Percentiles rank a stretch among this genome's conserved stretches.
phyloP scores from a whole-genome alignment of 1,140 invertebrate genomes.

The Popillia japonica region DNA sequence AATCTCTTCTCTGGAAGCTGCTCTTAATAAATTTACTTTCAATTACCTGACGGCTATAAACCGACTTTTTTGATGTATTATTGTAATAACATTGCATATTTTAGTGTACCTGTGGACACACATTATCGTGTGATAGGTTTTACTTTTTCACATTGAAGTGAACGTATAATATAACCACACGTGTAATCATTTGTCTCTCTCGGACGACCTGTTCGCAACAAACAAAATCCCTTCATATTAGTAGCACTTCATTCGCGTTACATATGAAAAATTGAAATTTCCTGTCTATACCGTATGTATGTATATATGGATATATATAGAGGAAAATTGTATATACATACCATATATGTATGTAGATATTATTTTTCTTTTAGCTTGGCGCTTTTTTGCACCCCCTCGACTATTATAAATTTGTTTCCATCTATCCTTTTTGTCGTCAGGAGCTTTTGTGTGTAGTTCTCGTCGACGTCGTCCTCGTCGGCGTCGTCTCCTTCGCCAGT shows the following conservation, averaged over 20 bases:
- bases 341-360: conserved; percentile 36
- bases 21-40: too few species aligned
- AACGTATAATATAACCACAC: neutral
- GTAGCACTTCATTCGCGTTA: conserved; percentile 34
- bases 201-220: neutral
- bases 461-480: conserved; percentile 31
- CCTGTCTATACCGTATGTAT: conserved; percentile 43
- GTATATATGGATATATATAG: neutral
- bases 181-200: neutral
- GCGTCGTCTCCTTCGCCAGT: conserved; percentile 30
- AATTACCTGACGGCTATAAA: too few species aligned
- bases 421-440: conserved; percentile 55
- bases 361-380: conserved; percentile 33
- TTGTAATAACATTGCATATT: too few species aligned
- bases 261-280: conserved; percentile 46
- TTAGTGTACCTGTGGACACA: neutral
- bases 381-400: conserved; percentile 44
- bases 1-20: too few species aligned
- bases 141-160: neutral
- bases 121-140: neutral
- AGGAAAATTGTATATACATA: conserved; percentile 40
- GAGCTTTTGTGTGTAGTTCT: conserved; percentile 44
- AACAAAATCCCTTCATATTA: conserved; percentile 34
- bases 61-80: too few species aligned
- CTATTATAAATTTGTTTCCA: conserved; percentile 58